Evolutionary conservation across 2,888 invertebrate species (phyloP).

Genomic region (Scrobipalpa atriplicella): DNA sequence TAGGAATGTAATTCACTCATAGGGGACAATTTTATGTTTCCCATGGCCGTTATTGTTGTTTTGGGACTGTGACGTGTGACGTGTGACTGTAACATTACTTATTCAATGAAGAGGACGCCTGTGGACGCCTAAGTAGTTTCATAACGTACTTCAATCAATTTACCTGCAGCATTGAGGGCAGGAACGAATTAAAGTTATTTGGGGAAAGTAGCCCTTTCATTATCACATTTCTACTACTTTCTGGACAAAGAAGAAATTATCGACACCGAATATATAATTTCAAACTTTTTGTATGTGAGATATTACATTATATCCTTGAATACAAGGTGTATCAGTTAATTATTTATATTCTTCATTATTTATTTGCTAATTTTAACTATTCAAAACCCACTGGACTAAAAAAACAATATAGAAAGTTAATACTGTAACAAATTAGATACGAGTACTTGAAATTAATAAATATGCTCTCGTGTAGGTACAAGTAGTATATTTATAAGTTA

Average conservation of each 20-base stretch:
- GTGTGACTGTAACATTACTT: constrained; percentile 67
- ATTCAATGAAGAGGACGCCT: constrained; percentile 58
- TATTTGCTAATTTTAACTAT: no score
- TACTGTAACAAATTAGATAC: no score
- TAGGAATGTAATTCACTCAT: constrained; percentile 59
- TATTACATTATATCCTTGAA: neutral
- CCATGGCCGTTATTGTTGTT: constrained; percentile 70
- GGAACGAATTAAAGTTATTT: constrained; percentile 62
- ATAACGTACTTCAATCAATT: constrained; percentile 62
- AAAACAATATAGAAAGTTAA: no score
- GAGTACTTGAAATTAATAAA: no score
- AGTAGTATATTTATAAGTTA: no score
- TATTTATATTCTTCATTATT: no score
- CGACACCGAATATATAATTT: neutral
- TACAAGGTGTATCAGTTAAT: neutral
- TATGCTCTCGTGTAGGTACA: no score
- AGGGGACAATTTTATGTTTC: constrained; percentile 77
- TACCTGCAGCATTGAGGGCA: constrained; percentile 38
- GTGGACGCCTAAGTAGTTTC: constrained; percentile 50
- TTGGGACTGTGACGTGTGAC: constrained; percentile 66
- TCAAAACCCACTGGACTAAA: no score
- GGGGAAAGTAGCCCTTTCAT: constrained; percentile 47
- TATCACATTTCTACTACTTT: constrained; percentile 33
- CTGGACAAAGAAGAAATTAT: neutral
- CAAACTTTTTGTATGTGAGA: neutral